Evolutionary conservation across 2,113 vertebrate species (phyloP), one percentile per base, ranked within the genome.

Genomic region (Planiliza haematocheilus): DNA sequence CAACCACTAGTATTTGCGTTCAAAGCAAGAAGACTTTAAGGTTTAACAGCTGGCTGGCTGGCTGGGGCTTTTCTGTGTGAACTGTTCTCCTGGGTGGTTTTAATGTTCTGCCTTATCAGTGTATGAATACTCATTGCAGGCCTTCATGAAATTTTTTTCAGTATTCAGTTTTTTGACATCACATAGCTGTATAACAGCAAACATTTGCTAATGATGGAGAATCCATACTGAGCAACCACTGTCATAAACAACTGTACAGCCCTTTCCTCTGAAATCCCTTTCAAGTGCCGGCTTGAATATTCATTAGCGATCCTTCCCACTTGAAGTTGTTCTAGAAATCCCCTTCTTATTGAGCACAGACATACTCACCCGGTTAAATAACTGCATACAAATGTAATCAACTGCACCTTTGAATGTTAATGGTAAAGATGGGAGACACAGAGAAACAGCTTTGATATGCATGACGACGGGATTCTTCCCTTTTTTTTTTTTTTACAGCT

Each of bases 231-330:
- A 67, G 49, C 45, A 52, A 64, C 41, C 49, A 58, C 52, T 48
- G 74, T 79, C 78, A 81, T 67, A 79, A 88, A 86, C 82, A 89
- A 84, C 66, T 74, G 68, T 49, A 14, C n/a, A 76, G 58, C 76
- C 51, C 39, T 17, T 20, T 74, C 52, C 45, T 53, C 49, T 56
- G 34, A 70, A 82, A 77, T 62, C 62, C 56, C 53, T 81, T 85
- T 88, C 60, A 89, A 79, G 84, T 84, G 41, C 46, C 56, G 41
- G 1, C 71, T 68, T 86, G 77, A 79, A 87, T 89, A 83, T 85
- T 87, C 68, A 87, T 87, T 5, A 79, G 71, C 30, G 51, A 73
- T 58, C 64, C 53, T 72, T 67, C 42, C 62, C 66, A 65, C 78
- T 78, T 70, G 9, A 70, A 66, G 59, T 64, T 76, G 34, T 55